phyloP scores from a whole-genome alignment of 2,113 vertebrate species.

The Embiotoca jacksoni region DNA sequence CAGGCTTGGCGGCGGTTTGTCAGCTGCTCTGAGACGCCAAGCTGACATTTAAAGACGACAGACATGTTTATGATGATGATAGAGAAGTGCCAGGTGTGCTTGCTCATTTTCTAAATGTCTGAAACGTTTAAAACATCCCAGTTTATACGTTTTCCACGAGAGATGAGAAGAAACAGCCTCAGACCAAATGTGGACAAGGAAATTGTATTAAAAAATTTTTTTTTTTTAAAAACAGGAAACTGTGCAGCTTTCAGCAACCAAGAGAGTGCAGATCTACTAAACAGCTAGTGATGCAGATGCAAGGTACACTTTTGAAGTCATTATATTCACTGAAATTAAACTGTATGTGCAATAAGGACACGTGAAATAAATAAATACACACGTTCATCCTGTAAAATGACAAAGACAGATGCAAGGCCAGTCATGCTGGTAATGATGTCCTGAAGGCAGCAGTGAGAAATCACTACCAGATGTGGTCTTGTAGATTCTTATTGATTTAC shows the following conservation, averaged over 20 bases:
- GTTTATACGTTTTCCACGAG: too few relatives aligned
- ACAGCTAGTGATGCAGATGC: too few relatives aligned
- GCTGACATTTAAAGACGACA: slow-evolving; percentile 24
- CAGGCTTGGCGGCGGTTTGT: not conserved
- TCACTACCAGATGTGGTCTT: not conserved
- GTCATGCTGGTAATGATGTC: not conserved
- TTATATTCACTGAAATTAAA: too few relatives aligned
- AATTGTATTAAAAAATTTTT: not conserved
- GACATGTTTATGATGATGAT: not conserved
- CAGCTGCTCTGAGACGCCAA: slow-evolving; percentile 4
- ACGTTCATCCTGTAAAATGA: not conserved
- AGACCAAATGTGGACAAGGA: not conserved
- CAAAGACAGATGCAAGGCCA: not conserved
- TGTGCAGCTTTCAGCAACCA: too few relatives aligned
- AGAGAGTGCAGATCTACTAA: too few relatives aligned
- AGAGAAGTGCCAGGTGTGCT: slow-evolving; percentile 1
- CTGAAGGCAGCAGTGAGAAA: not conserved
- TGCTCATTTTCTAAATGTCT: slow-evolving; percentile 3
- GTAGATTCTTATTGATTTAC: slow-evolving; percentile 7
- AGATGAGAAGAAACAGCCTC: not conserved
- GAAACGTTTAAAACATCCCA: not conserved
- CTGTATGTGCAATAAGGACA: too few relatives aligned
- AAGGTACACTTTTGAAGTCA: too few relatives aligned
- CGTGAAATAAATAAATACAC: too few relatives aligned
- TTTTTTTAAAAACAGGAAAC: not conserved